Evolutionary conservation across 2,797 vertebrate species (phyloP).

Genomic region (Philypnodon macrostomus): DNA sequence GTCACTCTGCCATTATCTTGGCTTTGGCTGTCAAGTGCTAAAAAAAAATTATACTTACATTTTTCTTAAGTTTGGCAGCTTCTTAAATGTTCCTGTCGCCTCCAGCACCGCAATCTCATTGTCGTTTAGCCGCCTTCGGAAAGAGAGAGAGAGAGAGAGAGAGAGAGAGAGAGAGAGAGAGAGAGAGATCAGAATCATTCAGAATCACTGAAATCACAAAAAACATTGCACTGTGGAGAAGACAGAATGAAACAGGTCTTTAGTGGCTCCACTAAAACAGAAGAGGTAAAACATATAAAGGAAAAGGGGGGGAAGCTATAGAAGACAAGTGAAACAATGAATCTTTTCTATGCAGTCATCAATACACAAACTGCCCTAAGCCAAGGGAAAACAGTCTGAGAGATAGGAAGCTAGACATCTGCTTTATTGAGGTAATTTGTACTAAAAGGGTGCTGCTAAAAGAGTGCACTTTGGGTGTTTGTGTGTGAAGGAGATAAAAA

Average conservation of each 20-base stretch:
- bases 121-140: constrained; percentile 89
- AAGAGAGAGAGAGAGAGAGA: constrained; percentile 44
- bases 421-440: constrained; percentile 74
- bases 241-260: constrained; percentile 43
- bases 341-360: constrained; percentile 68
- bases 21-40: neutral
- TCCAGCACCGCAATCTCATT: constrained; percentile 91
- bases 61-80: constrained; percentile 89
- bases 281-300: constrained; percentile 10
- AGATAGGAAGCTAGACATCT: constrained; percentile 64
- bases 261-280: constrained; percentile 32
- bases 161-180: constrained; percentile 56
- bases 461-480: constrained; percentile 33
- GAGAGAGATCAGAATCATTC: constrained; percentile 8
- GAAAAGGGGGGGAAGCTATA: constrained; percentile 12
- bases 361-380: constrained; percentile 61
- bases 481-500: constrained; percentile 16
- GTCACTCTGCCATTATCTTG: neutral
- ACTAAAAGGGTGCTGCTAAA: constrained; percentile 56
- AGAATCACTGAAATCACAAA: constrained; percentile 3
- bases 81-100: constrained; percentile 88
- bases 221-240: constrained; percentile 13
- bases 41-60: constrained; percentile 81
- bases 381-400: constrained; percentile 54
- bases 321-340: constrained; percentile 40